A percentile compares a stretch with the other conserved stretches of the same genome.
These are phyloP conservation scores for Petrophora chlorosata DNA, from an alignment of 2,888 invertebrate genomes.

Conservation along the genomic window DNA sequence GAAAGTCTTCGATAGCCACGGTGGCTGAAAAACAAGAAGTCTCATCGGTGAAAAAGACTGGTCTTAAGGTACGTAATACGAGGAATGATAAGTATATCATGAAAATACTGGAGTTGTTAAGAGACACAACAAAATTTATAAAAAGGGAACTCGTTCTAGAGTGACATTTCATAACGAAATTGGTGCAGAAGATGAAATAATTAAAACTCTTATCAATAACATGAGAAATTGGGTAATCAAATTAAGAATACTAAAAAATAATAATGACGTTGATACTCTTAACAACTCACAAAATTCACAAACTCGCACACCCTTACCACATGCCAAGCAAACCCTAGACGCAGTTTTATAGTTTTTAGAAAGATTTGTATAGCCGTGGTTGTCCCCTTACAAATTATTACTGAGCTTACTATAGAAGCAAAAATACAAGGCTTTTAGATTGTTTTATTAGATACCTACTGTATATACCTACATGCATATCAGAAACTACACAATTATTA, in stretches of 20 bases:
- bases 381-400: conserved; percentile 5
- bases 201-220: too few relatives aligned
- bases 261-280: conserved; percentile 6
- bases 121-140: not conserved
- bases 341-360: not conserved
- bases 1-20: conserved; percentile 74
- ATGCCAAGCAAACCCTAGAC: conserved; percentile 8
- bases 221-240: too few relatives aligned
- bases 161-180: too few relatives aligned
- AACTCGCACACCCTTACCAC: conserved; percentile 5
- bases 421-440: conserved; percentile 21
- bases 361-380: conserved; percentile 4
- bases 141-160: too few relatives aligned
- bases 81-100: not conserved
- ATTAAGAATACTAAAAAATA: too few relatives aligned
- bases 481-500: conserved; percentile 28
- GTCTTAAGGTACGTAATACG: conserved; percentile 62
- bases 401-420: conserved; percentile 13
- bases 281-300: conserved; percentile 2
- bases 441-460: conserved; percentile 17
- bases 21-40: conserved; percentile 71
- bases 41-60: conserved; percentile 64
- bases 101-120: conserved; percentile 1
- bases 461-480: conserved; percentile 11
- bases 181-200: too few relatives aligned